phyloP scores from a whole-genome alignment of 2,797 vertebrate genomes.

The Enteromius radiatus region DNA sequence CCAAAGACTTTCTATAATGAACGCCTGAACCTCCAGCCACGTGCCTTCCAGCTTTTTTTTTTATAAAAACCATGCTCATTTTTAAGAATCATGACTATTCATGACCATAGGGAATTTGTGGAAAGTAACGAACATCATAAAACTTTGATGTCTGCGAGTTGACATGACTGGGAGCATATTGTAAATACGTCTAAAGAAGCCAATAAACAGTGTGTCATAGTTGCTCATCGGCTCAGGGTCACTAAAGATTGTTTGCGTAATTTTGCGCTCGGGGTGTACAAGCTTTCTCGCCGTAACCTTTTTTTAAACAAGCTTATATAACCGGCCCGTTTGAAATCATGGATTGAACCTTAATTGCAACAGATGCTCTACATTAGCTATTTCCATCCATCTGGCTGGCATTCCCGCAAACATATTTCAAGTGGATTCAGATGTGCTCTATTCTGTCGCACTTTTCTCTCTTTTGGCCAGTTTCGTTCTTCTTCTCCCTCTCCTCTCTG shows the following conservation, averaged over 20 bases:
- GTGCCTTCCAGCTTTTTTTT: conserved; percentile 12
- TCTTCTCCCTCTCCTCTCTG: not conserved
- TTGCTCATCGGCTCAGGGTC: conserved; percentile 28
- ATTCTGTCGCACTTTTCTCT: not conserved
- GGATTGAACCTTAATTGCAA: conserved; percentile 38
- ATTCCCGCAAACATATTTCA: conserved; percentile 14
- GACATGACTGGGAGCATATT: conserved; percentile 36
- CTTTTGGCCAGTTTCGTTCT: not conserved
- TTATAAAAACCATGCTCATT: conserved; percentile 13
- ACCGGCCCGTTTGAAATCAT: conserved; percentile 12
- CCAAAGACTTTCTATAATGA: conserved; percentile 40
- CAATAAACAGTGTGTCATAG: conserved; percentile 45
- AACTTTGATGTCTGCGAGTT: conserved; percentile 33
- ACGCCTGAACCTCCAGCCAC: not conserved
- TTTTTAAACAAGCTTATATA: conserved; percentile 43
- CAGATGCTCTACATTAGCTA: conserved; percentile 27
- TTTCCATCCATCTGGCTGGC: conserved; percentile 36
- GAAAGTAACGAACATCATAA: conserved; percentile 32
- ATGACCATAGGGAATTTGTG: conserved; percentile 27
- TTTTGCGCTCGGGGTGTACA: conserved; percentile 7
- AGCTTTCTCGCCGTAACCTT: conserved; percentile 22
- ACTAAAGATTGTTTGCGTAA: conserved; percentile 39
- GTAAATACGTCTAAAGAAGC: conserved; percentile 44
- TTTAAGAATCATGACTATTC: conserved; percentile 45
- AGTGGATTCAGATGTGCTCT: not conserved